Evolutionary conservation across 2,888 invertebrate genomes (phyloP).

Genomic region (Scotopteryx bipunctaria): DNA sequence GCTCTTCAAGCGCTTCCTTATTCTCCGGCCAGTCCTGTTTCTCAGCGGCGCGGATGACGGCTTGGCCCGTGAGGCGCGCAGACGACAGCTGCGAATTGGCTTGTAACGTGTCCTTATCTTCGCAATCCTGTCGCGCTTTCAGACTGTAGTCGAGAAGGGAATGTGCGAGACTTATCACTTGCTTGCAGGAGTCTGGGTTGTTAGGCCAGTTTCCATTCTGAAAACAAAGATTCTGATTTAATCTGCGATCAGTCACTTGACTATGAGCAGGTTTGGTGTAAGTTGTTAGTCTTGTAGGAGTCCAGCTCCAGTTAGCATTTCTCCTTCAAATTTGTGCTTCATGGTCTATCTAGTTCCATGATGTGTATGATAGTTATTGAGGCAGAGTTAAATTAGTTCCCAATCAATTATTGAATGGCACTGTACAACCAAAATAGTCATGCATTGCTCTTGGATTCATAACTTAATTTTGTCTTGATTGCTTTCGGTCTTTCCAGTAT

Average conservation of each 20-base stretch:
- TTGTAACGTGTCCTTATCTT: conserved; percentile 75
- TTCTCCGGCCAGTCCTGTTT: conserved; percentile 75
- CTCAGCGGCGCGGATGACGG: conserved; percentile 77
- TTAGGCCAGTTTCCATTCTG: conserved; percentile 81
- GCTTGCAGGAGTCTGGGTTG: conserved; percentile 82
- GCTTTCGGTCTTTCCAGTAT: too few relatives aligned
- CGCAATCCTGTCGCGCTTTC: conserved; percentile 74
- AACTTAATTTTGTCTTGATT: too few relatives aligned
- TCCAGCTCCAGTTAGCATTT: too few relatives aligned
- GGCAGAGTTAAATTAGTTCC: too few relatives aligned
- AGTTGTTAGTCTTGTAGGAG: too few relatives aligned
- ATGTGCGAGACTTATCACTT: conserved; percentile 84
- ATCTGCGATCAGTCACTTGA: neutral
- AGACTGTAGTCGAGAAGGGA: conserved; percentile 84
- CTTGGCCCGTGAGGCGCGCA: conserved; percentile 82
- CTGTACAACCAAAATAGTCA: too few relatives aligned
- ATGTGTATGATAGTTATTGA: too few relatives aligned
- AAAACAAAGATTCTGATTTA: conserved; percentile 40
- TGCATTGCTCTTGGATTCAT: too few relatives aligned
- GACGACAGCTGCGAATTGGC: conserved; percentile 83
- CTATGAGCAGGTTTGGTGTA: too few relatives aligned
- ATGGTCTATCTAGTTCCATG: too few relatives aligned
- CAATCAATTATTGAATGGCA: too few relatives aligned
- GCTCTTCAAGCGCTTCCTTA: conserved; percentile 52
- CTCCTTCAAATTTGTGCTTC: too few relatives aligned